Conservation (phyloP, 2,113 vertebrate genomes). For the Trogon melanurus region DNA sequence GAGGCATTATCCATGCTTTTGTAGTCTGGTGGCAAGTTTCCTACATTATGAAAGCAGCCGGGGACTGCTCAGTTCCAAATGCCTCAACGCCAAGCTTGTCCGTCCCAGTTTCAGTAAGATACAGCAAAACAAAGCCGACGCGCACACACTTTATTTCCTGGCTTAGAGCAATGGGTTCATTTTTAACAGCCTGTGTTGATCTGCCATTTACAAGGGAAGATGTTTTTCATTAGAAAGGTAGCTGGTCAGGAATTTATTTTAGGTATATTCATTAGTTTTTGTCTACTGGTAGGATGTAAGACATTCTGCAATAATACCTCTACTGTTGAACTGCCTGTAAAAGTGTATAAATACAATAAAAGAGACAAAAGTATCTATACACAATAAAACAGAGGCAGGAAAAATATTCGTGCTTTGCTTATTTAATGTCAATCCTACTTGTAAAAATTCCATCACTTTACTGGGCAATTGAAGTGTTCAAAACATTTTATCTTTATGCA, state of each 20-base stretch:
- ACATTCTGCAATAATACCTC: background rate
- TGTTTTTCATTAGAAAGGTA: background rate
- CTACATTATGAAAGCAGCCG: slow-evolving; percentile 38
- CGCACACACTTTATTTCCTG: background rate
- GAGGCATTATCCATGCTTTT: slow-evolving; percentile 35
- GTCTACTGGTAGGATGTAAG: background rate
- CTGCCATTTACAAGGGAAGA: background rate
- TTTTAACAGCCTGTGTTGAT: background rate
- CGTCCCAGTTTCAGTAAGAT: slow-evolving; percentile 48
- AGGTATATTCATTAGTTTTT: background rate
- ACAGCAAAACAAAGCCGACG: background rate
- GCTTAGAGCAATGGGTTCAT: background rate
- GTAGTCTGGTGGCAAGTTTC: slow-evolving; percentile 25
- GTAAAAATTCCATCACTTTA: background rate
- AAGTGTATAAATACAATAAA: background rate
- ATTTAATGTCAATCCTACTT: background rate
- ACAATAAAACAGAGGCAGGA: background rate
- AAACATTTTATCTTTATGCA: background rate
- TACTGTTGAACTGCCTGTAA: background rate
- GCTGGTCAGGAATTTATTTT: background rate
- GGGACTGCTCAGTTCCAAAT: slow-evolving; percentile 19
- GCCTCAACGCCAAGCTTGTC: slow-evolving; percentile 18
- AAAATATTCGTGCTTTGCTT: background rate
- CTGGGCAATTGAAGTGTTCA: background rate
- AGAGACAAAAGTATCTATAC: background rate